Conservation (phyloP, 2,113 vertebrate genomes). For the Paraplagusia blochii region DNA sequence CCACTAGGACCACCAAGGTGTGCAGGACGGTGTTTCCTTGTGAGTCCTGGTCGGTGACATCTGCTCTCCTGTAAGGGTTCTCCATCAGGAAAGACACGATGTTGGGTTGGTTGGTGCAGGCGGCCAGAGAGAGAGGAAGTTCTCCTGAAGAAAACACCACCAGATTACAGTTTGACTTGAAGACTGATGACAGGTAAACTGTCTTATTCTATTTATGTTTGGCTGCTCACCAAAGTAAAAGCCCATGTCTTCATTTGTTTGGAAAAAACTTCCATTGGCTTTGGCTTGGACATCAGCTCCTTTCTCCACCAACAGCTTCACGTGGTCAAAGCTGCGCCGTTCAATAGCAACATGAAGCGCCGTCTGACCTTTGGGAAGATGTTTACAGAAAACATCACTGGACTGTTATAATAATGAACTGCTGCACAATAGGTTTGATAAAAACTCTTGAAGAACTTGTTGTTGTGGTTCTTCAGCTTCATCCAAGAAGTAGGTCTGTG, state of each 20-base stretch:
- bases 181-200: too few relatives aligned
- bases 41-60: constrained; percentile 76
- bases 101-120: constrained; percentile 87
- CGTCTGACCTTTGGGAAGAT: constrained; percentile 77
- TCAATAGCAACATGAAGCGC: constrained; percentile 87
- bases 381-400: neutral
- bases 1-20: constrained; percentile 80
- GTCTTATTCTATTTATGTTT: too few relatives aligned
- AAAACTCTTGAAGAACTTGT: too few relatives aligned
- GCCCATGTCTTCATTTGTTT: constrained; percentile 75
- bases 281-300: constrained; percentile 86
- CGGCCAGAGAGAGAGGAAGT: constrained; percentile 85
- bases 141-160: constrained; percentile 72
- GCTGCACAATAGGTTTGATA: too few relatives aligned
- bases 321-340: constrained; percentile 81
- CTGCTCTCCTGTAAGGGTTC: constrained; percentile 77
- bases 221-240: constrained; percentile 86
- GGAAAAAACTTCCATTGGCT: constrained; percentile 86
- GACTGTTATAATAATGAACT: too few relatives aligned
- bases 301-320: constrained; percentile 82
- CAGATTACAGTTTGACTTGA: too few relatives aligned
- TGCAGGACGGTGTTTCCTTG: constrained; percentile 85
- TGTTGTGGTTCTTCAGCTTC: too few relatives aligned
- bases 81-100: constrained; percentile 85
- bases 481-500: too few relatives aligned